A percentile compares a stretch with the other conserved stretches of the same genome.
phyloP scores from a whole-genome alignment of 2,113 vertebrate genomes.

The Ranitomeya imitator region DNA sequence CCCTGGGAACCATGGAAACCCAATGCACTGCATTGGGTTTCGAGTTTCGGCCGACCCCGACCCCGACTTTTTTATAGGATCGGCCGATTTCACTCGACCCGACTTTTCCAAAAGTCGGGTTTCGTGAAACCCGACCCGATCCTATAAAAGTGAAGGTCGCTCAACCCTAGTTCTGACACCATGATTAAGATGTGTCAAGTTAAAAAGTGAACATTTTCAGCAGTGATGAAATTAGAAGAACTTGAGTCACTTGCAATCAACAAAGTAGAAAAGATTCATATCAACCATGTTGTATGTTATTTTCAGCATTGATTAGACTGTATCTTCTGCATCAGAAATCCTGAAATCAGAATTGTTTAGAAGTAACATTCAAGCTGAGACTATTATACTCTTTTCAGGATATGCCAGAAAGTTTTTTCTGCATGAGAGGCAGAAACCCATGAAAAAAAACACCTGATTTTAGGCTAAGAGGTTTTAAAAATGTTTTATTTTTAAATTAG shows the following conservation, averaged over 20 bases:
- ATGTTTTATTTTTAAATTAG: neutral
- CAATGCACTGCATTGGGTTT: too few relatives aligned
- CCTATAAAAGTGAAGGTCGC: too few relatives aligned
- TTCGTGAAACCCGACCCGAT: too few relatives aligned
- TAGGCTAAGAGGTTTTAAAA: neutral
- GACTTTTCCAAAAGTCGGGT: too few relatives aligned
- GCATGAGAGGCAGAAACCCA: neutral
- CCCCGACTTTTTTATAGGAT: too few relatives aligned
- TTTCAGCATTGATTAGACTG: neutral
- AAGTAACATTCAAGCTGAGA: slow-evolving; percentile 5
- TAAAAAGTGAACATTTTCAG: slow-evolving; percentile 21
- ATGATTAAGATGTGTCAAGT: slow-evolving; percentile 21
- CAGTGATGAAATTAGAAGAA: neutral
- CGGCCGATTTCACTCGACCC: too few relatives aligned
- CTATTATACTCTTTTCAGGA: neutral
- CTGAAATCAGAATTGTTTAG: slow-evolving; percentile 2
- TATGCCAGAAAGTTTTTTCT: neutral
- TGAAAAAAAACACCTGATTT: neutral
- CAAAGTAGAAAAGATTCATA: slow-evolving; percentile 3
- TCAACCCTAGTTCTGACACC: slow-evolving; percentile 13
- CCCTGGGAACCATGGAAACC: too few relatives aligned
- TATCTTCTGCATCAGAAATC: slow-evolving; percentile 5
- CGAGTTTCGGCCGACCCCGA: too few relatives aligned
- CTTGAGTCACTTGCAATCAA: too few relatives aligned
- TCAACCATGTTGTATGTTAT: too few relatives aligned